Conservation (phyloP, 2,113 vertebrate genomes). For the Elephas maximus region DNA sequence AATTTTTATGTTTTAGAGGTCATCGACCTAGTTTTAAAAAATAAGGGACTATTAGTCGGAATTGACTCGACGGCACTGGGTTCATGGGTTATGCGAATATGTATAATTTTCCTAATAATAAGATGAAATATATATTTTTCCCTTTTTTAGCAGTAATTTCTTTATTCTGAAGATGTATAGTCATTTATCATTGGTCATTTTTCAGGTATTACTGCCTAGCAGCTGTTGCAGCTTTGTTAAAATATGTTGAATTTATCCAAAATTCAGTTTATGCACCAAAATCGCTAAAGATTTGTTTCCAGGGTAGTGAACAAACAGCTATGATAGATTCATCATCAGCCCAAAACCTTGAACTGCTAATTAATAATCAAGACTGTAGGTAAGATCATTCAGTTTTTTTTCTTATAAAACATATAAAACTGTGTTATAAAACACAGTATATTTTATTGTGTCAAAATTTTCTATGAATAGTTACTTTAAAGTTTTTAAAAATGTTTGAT, state of each 20-base stretch:
- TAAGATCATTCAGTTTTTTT: slow-evolving; percentile 82
- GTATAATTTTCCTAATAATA: slow-evolving; percentile 54
- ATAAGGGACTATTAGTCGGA: background rate
- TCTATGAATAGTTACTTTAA: slow-evolving; percentile 17
- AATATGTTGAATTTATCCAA: slow-evolving; percentile 98
- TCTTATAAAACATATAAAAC: background rate
- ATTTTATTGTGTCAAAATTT: slow-evolving; percentile 31
- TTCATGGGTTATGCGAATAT: background rate
- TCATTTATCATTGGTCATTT: slow-evolving; percentile 67
- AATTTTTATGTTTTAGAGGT: slow-evolving; percentile 51
- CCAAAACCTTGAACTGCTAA: slow-evolving; percentile 95
- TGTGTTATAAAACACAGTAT: background rate
- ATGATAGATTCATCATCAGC: slow-evolving; percentile 98
- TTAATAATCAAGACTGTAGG: slow-evolving; percentile 96
- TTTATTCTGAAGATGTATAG: slow-evolving; percentile 34
- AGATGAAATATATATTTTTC: slow-evolving; percentile 1
- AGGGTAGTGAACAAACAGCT: slow-evolving; percentile 96
- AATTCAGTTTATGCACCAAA: slow-evolving; percentile 96
- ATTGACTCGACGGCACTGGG: too few species aligned
- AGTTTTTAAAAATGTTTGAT: slow-evolving; percentile 31
- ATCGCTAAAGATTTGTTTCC: slow-evolving; percentile 96
- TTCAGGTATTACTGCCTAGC: slow-evolving; percentile 97
- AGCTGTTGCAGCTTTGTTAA: slow-evolving; percentile 95
- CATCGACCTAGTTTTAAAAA: slow-evolving; percentile 25
- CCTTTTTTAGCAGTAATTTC: background rate